Evolutionary conservation across 2,113 vertebrate species (phyloP).

Genomic region (Lanius collurio): DNA sequence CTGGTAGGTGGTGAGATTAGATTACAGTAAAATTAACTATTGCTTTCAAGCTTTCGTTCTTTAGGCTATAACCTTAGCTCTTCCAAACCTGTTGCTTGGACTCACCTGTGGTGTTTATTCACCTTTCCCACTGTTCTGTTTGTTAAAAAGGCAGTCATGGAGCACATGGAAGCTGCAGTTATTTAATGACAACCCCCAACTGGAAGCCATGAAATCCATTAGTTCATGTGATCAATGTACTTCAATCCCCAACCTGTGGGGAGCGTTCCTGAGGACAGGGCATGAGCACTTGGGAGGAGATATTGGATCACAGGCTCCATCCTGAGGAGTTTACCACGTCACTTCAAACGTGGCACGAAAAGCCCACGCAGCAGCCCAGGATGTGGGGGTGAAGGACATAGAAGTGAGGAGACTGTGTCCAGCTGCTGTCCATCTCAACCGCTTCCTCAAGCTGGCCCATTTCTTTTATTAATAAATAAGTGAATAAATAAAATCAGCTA

Average conservation of each 20-base stretch:
- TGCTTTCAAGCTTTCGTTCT: neutral
- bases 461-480: neutral
- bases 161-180: neutral
- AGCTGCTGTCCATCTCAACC: neutral
- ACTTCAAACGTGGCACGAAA: neutral
- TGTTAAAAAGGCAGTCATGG: neutral
- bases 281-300: neutral
- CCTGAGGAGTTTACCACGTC: neutral
- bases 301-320: neutral
- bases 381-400: rapidly evolving
- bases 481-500: conserved; percentile 9
- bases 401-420: rapidly evolving
- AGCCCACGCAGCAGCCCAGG: neutral
- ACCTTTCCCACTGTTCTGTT: neutral
- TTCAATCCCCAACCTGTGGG: neutral
- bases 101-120: neutral
- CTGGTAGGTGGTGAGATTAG: conserved; percentile 9
- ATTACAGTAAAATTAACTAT: neutral
- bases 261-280: neutral
- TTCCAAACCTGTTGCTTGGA: neutral
- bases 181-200: neutral
- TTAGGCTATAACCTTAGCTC: neutral
- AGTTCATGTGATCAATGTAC: neutral
- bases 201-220: neutral
- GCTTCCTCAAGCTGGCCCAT: neutral